Evolutionary conservation across 2,113 vertebrate species (phyloP).

Genomic region (Alaudala cheleensis): DNA sequence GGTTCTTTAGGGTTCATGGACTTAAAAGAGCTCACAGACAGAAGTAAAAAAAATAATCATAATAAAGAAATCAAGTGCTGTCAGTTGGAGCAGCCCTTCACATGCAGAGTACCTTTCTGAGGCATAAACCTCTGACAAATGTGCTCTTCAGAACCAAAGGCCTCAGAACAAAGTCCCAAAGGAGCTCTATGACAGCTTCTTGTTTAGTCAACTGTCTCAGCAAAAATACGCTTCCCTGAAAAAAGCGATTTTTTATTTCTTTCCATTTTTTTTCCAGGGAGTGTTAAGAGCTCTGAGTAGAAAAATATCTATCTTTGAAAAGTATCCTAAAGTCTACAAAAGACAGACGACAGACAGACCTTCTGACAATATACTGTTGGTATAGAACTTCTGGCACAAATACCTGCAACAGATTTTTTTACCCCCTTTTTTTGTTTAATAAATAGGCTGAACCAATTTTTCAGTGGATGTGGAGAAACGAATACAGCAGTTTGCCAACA

Average conservation of each 20-base stretch:
- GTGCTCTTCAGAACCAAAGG: not conserved
- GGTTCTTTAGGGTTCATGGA: not conserved
- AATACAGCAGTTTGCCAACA: not conserved
- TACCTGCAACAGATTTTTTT: not conserved
- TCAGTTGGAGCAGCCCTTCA: not conserved
- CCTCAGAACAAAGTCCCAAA: not conserved
- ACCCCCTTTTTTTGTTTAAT: not conserved
- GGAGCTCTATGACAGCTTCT: not conserved
- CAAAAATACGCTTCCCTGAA: not conserved
- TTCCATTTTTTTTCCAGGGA: not conserved
- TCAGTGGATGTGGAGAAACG: not conserved
- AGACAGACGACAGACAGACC: not conserved
- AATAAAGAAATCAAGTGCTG: not conserved
- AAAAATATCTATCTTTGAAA: not conserved
- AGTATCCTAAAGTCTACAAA: not conserved
- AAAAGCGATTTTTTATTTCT: not conserved
- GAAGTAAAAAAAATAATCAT: not conserved
- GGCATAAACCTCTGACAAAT: not conserved
- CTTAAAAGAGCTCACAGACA: slow-evolving; percentile 7
- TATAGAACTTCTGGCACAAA: not conserved
- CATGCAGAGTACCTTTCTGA: not conserved
- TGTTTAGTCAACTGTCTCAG: not conserved
- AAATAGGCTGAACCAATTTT: not conserved
- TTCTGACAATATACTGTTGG: not conserved
- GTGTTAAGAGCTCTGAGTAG: not conserved